These are phyloP conservation scores for Morpho helenor DNA, from an alignment of 2,888 invertebrate genomes.

Conservation along the genomic window DNA sequence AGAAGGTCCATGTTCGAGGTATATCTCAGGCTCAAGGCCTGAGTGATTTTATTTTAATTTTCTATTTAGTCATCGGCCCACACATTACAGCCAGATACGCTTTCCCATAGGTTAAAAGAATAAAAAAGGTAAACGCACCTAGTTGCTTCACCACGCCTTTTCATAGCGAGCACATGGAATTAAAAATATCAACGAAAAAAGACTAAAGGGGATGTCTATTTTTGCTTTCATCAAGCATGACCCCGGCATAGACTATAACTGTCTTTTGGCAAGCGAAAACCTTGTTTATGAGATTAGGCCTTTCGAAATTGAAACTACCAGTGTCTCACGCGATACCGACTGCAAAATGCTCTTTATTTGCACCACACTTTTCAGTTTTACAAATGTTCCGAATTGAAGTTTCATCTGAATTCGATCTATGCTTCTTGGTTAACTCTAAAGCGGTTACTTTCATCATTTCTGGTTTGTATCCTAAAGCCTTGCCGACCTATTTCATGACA, in stretches of 20 bases:
- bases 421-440: slow-evolving; percentile 79
- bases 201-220: slow-evolving; percentile 26
- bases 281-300: slow-evolving; percentile 26
- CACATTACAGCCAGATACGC: slow-evolving; percentile 65
- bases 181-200: slow-evolving; percentile 29
- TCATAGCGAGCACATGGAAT: slow-evolving; percentile 64
- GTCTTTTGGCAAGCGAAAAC: slow-evolving; percentile 45
- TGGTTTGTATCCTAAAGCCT: slow-evolving; percentile 68
- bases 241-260: slow-evolving; percentile 50
- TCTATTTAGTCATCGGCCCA: slow-evolving; percentile 64
- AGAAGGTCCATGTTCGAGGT: slow-evolving; percentile 99
- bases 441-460: slow-evolving; percentile 69
- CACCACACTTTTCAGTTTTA: slow-evolving; percentile 48
- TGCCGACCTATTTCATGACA: slow-evolving; percentile 54
- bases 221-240: slow-evolving; percentile 65
- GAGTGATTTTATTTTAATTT: slow-evolving; percentile 50
- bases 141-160: slow-evolving; percentile 75
- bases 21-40: slow-evolving; percentile 74
- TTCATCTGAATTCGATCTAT: slow-evolving; percentile 51
- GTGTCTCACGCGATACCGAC: slow-evolving; percentile 22
- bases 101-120: slow-evolving; percentile 50
- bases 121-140: slow-evolving; percentile 58
- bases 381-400: slow-evolving; percentile 30
- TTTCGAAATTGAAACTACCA: slow-evolving; percentile 14
- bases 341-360: slow-evolving; percentile 45